Evolutionary conservation across 2,888 invertebrate genomes (phyloP).

Genomic region (Agriotes lineatus): DNA sequence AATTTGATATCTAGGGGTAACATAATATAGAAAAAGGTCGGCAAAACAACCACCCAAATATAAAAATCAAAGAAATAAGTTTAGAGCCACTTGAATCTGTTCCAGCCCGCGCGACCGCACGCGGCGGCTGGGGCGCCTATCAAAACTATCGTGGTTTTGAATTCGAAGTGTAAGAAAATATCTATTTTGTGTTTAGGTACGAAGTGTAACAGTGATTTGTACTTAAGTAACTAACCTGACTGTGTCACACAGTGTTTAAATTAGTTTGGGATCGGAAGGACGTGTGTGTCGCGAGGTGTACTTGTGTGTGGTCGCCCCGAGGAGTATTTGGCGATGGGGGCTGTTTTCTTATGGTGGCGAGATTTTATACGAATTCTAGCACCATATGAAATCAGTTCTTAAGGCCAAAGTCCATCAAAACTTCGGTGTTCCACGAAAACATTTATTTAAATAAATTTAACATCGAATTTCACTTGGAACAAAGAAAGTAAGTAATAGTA

Average conservation of each 20-base stretch:
- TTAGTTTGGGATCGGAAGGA: constrained; percentile 48
- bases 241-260: constrained; percentile 45
- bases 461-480: constrained; percentile 40
- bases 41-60: constrained; percentile 50
- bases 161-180: constrained; percentile 64
- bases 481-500: constrained; percentile 42
- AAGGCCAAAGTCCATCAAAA: constrained; percentile 42
- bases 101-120: background rate
- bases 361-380: constrained; percentile 73
- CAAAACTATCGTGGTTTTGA: constrained; percentile 61
- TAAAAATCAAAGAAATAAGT: constrained; percentile 58
- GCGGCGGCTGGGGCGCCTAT: constrained; percentile 44
- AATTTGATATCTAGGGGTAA: constrained; percentile 62
- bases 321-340: constrained; percentile 65
- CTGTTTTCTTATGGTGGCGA: constrained; percentile 78
- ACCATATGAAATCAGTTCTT: constrained; percentile 77
- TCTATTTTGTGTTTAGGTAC: constrained; percentile 65
- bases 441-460: constrained; percentile 43
- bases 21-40: constrained; percentile 55
- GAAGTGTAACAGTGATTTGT: constrained; percentile 64
- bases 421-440: constrained; percentile 34
- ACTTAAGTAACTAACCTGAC: constrained; percentile 61
- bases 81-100: constrained; percentile 52
- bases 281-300: constrained; percentile 21
- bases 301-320: background rate